A percentile compares a stretch with the other conserved stretches of the same genome.
Evolutionary conservation across 2,888 invertebrate genomes (phyloP).

Genomic region (Leptothorax acervorum): DNA sequence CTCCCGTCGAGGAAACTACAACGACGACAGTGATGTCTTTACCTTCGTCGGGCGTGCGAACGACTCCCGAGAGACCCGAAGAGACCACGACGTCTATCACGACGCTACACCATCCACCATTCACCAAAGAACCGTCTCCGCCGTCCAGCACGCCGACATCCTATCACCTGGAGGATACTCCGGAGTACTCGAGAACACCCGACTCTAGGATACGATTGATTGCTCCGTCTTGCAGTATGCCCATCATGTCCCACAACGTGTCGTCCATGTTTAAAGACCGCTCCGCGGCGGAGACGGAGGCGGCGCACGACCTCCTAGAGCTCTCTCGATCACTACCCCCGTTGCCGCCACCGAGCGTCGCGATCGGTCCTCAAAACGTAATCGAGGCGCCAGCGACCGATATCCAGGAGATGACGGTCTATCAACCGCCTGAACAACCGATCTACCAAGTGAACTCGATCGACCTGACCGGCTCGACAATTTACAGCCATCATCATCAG

Average conservation of each 20-base stretch:
- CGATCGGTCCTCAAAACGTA: conserved; percentile 88
- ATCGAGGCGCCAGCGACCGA: conserved; percentile 84
- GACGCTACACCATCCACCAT: conserved; percentile 57
- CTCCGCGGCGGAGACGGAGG: conserved; percentile 93
- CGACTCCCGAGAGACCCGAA: conserved; percentile 42
- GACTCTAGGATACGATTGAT: conserved; percentile 54
- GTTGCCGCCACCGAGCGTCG: conserved; percentile 90
- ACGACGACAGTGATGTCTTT: conserved; percentile 66
- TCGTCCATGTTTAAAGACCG: conserved; percentile 80
- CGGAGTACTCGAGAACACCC: neutral
- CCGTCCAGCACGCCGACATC: conserved; percentile 56
- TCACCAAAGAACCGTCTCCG: conserved; percentile 54
- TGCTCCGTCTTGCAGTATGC: conserved; percentile 57
- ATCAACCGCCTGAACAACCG: conserved; percentile 80
- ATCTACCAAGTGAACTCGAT: conserved; percentile 83
- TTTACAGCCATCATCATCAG: conserved; percentile 68
- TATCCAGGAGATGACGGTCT: conserved; percentile 84
- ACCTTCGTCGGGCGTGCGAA: conserved; percentile 37
- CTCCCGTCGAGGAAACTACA: conserved; percentile 43
- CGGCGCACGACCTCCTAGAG: conserved; percentile 93
- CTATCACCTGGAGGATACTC: conserved; percentile 58
- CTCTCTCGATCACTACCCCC: conserved; percentile 93
- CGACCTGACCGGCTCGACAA: conserved; percentile 75
- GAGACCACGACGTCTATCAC: conserved; percentile 37
- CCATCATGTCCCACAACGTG: conserved; percentile 65